Base-by-base conservation (phyloP, 1,140 invertebrate species). In the Fopius arisanus region DNA sequence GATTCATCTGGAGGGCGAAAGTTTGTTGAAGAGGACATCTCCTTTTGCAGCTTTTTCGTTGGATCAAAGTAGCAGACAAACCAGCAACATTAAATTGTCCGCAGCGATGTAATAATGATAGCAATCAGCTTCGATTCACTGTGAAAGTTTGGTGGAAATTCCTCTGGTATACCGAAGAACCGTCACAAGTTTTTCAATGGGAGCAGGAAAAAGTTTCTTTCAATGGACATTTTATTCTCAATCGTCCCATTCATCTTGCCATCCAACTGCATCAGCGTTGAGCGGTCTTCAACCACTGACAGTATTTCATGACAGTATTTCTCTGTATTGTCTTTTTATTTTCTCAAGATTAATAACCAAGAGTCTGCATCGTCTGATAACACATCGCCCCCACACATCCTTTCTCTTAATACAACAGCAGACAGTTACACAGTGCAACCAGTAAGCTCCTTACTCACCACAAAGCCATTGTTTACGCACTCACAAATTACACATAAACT, bases 391-490 rank as follows among this genome's bases (percentile, higher is more conserved):
- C 43, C 43, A 37, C 9, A 37, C 9, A 37, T 37, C 3, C 9
- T 3, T 48, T 19, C 10, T 1, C 43, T 14, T 19, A 19, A 19
- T 19, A 48, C 43, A 48, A 37, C n/a, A 43, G n/a, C 40, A 48
- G 43, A 48, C 43, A 48, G 43, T 43, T 48, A 19, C n/a, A 48
- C 43, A 48, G 43, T n/a, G 43, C 43, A 19, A 48, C 43, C 43
- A n/a, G 43, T 40, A 67, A 67, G 65, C 65, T 67, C 33, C 65
- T 67, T 67, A 67, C 12, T 28, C 19, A 14, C 65, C 37, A 21
- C 28, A 40, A 31, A 21, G 1, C 65, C 37, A 67, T 67, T 67
- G 65, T 67, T 67, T 67, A 67, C 33, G 65, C 37, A 31, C 65
- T 67, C 37, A 67, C 43, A 19, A 29, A 67, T 67, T 40, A 67